Percentiles rank a stretch among this genome's conserved stretches.
These are phyloP conservation scores for Nycticryphes semicollaris DNA, from an alignment of 2,113 vertebrate species.

Conservation along the genomic window DNA sequence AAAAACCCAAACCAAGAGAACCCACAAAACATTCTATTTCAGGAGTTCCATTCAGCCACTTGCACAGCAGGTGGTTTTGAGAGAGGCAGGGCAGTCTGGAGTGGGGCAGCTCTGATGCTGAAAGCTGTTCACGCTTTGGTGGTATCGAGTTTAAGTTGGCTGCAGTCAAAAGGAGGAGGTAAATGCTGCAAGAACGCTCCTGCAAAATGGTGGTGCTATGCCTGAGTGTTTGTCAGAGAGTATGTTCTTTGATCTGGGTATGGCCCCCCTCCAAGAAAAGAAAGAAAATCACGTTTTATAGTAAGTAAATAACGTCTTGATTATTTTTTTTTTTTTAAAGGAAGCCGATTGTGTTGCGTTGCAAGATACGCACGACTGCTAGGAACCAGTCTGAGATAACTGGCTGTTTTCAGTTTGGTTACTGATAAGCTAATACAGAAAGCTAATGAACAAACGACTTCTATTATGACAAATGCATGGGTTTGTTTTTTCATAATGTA, in stretches of 20 bases:
- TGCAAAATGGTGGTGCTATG: neutral
- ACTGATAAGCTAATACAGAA: neutral
- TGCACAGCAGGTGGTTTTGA: neutral
- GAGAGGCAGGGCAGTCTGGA: neutral
- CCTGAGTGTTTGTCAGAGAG: neutral
- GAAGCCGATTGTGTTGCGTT: neutral
- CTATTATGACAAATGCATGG: neutral
- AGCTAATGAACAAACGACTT: neutral
- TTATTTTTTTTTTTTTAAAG: neutral
- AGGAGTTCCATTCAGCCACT: neutral
- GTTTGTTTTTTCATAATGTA: neutral
- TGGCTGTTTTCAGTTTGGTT: neutral
- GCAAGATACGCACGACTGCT: neutral
- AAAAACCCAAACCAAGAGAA: neutral
- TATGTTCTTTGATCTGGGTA: neutral
- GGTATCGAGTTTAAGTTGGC: neutral
- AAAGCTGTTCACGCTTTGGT: neutral
- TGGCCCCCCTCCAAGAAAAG: neutral
- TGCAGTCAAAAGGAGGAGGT: neutral
- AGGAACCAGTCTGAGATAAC: neutral
- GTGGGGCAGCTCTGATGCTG: neutral
- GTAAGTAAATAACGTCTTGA: neutral
- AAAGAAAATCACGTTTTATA: neutral
- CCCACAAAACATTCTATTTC: accelerated
- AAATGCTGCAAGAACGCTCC: neutral